phyloP scores from a whole-genome alignment of 1,140 invertebrate species.

The Vanessa atalanta region DNA sequence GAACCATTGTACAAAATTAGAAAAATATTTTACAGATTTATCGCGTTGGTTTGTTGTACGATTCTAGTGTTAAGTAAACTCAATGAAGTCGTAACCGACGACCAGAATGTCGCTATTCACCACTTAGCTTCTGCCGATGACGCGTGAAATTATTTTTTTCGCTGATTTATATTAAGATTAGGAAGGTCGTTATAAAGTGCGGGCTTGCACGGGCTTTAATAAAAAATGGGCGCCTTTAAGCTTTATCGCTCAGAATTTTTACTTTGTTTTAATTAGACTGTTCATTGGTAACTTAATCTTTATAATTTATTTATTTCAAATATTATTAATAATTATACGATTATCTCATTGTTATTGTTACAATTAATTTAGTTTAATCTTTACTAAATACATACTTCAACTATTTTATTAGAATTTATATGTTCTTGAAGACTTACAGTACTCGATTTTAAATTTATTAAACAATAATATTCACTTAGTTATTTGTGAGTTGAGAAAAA shows the following conservation, averaged over 20 bases:
- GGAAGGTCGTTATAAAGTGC: constrained; percentile 26
- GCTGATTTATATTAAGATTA: constrained; percentile 44
- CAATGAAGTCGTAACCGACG: constrained; percentile 16
- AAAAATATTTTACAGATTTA: not conserved
- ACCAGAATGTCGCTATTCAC: constrained; percentile 31
- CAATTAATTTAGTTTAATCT: too few species aligned
- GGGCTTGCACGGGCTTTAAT: not conserved
- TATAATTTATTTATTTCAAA: not conserved
- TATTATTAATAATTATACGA: too few species aligned
- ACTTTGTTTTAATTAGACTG: not conserved
- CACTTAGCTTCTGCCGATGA: constrained; percentile 38
- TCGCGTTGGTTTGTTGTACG: not conserved
- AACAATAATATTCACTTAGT: not conserved
- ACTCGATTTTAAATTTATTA: not conserved
- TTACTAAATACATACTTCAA: too few species aligned
- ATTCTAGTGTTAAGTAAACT: not conserved
- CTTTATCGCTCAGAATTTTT: not conserved
- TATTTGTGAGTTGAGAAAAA: not conserved
- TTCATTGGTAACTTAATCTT: not conserved
- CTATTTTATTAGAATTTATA: too few species aligned
- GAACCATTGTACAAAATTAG: too few species aligned
- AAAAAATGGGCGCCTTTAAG: constrained; percentile 1
- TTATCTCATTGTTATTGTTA: too few species aligned
- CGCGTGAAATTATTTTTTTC: constrained; percentile 54
- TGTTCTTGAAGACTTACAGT: too few species aligned